Conservation (phyloP, 2,113 vertebrate species). For the Rhinoptilus africanus region DNA sequence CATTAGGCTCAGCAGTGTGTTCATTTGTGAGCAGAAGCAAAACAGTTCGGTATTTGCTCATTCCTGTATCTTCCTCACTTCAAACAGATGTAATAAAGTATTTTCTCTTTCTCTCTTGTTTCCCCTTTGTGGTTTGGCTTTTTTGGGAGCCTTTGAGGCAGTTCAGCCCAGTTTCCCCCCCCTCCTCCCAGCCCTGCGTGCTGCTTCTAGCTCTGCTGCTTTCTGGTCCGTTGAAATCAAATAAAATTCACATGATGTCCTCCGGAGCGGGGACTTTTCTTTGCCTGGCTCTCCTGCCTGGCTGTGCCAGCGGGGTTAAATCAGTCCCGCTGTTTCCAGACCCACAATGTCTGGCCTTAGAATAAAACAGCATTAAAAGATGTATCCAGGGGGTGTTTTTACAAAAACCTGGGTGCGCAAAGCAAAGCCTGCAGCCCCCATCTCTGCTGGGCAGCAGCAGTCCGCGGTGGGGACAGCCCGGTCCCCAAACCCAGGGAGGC, state of each 20-base stretch:
- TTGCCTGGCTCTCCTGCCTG: background rate
- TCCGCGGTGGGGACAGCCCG: background rate
- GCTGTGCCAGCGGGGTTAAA: background rate
- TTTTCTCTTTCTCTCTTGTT: background rate
- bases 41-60: slow-evolving; percentile 19
- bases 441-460: background rate
- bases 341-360: background rate
- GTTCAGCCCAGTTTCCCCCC: background rate
- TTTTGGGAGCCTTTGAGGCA: slow-evolving; percentile 1
- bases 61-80: slow-evolving; percentile 13
- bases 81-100: slow-evolving; percentile 46
- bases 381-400: background rate
- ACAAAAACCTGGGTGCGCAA: background rate
- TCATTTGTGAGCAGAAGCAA: slow-evolving; percentile 40
- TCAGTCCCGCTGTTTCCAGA: background rate
- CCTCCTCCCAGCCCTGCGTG: background rate
- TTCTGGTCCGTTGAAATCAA: slow-evolving; percentile 27
- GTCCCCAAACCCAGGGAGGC: background rate
- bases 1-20: slow-evolving; percentile 13
- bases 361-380: background rate
- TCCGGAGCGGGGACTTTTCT: background rate
- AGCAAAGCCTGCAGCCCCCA: background rate
- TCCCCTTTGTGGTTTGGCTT: slow-evolving; percentile 26
- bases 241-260: background rate
- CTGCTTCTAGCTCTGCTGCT: background rate